These are phyloP conservation scores for Limanda limanda DNA, from an alignment of 2,113 vertebrate genomes.

Conservation along the genomic window DNA sequence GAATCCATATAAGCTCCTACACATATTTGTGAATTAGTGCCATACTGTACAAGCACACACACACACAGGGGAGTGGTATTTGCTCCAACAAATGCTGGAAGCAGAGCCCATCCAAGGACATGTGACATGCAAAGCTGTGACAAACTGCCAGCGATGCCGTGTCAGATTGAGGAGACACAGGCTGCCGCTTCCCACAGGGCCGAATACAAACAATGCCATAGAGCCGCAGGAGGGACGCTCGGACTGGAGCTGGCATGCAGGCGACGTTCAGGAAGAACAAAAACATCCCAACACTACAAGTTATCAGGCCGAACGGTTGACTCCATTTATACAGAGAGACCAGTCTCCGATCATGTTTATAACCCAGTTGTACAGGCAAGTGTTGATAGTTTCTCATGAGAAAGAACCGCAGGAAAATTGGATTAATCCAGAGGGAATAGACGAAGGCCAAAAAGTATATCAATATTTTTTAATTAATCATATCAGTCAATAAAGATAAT, in stretches of 20 bases:
- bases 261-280: conserved; percentile 8
- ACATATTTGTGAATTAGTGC: background rate
- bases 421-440: too few species aligned
- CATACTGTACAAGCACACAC: conserved; percentile 4
- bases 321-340: background rate
- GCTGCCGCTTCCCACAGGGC: conserved; percentile 64
- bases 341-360: background rate
- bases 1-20: background rate
- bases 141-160: conserved; percentile 64
- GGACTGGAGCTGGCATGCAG: conserved; percentile 27
- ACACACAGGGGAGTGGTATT: conserved; percentile 12
- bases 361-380: background rate
- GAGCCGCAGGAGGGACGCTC: conserved; percentile 44
- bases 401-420: background rate
- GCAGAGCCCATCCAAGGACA: conserved; percentile 49
- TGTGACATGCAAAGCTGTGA: conserved; percentile 45
- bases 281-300: background rate
- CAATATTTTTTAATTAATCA: too few species aligned
- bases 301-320: background rate
- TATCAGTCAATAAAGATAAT: too few species aligned
- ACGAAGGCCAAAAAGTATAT: too few species aligned
- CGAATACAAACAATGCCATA: conserved; percentile 42
- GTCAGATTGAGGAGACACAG: conserved; percentile 69
- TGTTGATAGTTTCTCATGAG: background rate
- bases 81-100: conserved; percentile 35